Percentiles rank a stretch among this genome's conserved stretches.
Conservation (phyloP, 1,140 invertebrate genomes). For the Lineus longissimus region DNA sequence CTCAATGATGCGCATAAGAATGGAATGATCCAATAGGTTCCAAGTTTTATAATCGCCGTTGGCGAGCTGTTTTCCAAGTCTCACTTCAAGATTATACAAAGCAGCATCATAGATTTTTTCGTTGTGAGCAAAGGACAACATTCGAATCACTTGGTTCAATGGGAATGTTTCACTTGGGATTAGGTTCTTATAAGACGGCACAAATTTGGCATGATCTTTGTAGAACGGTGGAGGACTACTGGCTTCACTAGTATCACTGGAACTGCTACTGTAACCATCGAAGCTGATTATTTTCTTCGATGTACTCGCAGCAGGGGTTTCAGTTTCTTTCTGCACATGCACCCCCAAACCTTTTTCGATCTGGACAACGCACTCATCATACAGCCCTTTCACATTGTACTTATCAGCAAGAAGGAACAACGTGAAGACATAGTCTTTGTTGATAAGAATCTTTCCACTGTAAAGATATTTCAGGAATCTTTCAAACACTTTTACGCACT, state of each 20-base stretch:
- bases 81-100: not conserved
- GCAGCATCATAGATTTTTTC: conserved; percentile 5
- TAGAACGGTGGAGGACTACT: not conserved
- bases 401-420: not conserved
- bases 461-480: conserved; percentile 4
- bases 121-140: not conserved
- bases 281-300: not conserved
- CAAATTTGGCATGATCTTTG: not conserved
- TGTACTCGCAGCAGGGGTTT: not conserved
- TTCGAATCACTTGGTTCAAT: not conserved
- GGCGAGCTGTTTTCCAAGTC: not conserved
- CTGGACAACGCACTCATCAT: not conserved
- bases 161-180: not conserved
- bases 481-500: not conserved
- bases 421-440: conserved; percentile 7
- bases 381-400: conserved; percentile 1
- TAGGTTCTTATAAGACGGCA: not conserved
- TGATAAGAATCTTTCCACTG: conserved; percentile 2
- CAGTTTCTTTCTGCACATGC: not conserved
- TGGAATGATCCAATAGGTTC: not conserved
- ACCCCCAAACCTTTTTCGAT: conserved; percentile 3
- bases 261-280: not conserved
- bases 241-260: not conserved
- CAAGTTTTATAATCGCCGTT: not conserved
- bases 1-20: not conserved